Percentiles rank a stretch among this genome's conserved stretches.
Conservation (phyloP, 2,113 vertebrate species). For the Terrapene triunguis region DNA sequence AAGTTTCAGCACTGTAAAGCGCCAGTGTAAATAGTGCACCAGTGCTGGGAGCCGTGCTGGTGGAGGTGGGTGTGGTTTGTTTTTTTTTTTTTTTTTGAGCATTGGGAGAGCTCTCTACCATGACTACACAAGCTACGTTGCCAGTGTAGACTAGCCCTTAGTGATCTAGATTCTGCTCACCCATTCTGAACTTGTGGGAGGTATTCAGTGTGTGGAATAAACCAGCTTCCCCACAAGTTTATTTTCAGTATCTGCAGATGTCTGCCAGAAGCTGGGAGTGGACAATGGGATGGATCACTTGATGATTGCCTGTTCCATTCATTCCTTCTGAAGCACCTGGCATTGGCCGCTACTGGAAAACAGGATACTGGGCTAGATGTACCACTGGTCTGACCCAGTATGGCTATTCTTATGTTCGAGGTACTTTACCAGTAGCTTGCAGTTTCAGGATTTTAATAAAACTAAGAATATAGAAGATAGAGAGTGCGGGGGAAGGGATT, state of each 20-base stretch:
- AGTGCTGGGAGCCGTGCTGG: too few relatives aligned
- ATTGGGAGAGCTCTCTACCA: too few relatives aligned
- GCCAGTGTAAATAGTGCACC: too few relatives aligned
- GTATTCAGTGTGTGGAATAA: neutral
- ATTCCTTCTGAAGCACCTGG: neutral
- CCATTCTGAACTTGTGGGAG: neutral
- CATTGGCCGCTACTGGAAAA: neutral
- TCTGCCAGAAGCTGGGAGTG: neutral
- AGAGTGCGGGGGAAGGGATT: neutral
- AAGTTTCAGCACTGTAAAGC: too few relatives aligned
- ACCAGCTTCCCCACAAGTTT: neutral
- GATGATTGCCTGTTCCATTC: neutral
- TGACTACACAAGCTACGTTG: too few relatives aligned
- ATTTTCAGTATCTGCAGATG: neutral
- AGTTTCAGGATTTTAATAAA: neutral
- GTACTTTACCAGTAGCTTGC: neutral
- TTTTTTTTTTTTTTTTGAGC: too few relatives aligned
- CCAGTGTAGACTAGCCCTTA: too few relatives aligned
- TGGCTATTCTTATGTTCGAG: neutral
- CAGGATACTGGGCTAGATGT: neutral
- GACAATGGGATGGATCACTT: neutral
- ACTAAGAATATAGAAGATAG: neutral
- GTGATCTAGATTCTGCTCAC: neutral
- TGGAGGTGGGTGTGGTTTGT: too few relatives aligned
- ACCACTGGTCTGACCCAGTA: neutral